Evolutionary conservation across 2,888 invertebrate genomes (phyloP), one percentile per base, ranked within the genome.

Genomic region (Lacanobia oleracea): DNA sequence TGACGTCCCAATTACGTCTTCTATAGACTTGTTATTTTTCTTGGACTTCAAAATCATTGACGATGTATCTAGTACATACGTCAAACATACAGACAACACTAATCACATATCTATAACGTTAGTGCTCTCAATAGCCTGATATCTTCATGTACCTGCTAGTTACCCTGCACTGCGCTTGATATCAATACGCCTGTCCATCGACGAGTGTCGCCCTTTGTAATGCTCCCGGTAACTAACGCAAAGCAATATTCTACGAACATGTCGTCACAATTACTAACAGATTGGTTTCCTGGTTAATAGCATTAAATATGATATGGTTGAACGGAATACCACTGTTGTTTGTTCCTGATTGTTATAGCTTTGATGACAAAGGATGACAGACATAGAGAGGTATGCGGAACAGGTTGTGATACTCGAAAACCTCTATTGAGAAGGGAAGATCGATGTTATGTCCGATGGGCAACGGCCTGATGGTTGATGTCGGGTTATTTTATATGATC

Each of bases 161-260:
- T n/a, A n/a, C 23, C 14, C 27, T 48, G 33, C 16, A 65, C 16
- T 37, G 16, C 10, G 10, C 33, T 45, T 65, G 57, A 65, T 51
- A 65, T 37, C 37, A 59, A 59, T 73, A 65, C 37, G n/a, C 50
- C 14, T 73, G 57, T 64, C 56, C 23, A 50, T 57, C 12, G 16
- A 56, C 18, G 57, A 43, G 23, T 3, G 50, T 27, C 14, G 18
- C 1, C 50, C 64, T 64, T 57, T 57, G 63, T 71, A 48, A 72
- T 7, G 27, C 40, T 37, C 45, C 4, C 6, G 21, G 57, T 51
- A 27, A 48, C 54, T 9, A 14, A 21, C n/a, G 0, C 27, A 61
- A 40, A 45, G 50, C 7, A 10, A 21, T n/a, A n/a, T 72, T 51
- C 33, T 21, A 21, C 10, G 16, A 18, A 59, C 5, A 16, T 57